A percentile compares a stretch with the other conserved stretches of the same genome.
Evolutionary conservation across 2,888 invertebrate genomes (phyloP).

Genomic region (Thyatira batis): DNA sequence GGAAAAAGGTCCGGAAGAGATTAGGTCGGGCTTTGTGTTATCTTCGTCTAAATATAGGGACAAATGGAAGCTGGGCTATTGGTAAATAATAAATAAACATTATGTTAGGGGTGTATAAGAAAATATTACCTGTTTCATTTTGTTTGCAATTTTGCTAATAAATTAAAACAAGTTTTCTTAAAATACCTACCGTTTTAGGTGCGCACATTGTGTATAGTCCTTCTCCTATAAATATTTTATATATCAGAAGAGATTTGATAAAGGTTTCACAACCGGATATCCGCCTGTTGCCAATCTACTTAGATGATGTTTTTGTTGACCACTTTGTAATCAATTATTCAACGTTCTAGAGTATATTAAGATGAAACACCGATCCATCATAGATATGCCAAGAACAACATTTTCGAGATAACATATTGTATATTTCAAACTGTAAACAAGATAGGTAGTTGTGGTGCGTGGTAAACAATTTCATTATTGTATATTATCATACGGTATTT

Average conservation of each 20-base stretch:
- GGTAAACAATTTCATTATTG: conserved; percentile 34
- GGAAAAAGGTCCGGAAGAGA: not conserved
- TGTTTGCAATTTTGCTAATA: not conserved
- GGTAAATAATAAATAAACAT: not conserved
- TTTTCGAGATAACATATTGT: not conserved
- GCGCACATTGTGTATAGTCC: too few species aligned
- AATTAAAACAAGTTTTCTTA: too few species aligned
- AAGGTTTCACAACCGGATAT: too few species aligned
- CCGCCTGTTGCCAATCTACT: too few species aligned
- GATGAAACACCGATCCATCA: too few species aligned
- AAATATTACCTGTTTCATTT: not conserved
- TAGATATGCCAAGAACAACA: too few species aligned
- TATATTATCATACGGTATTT: conserved; percentile 32
- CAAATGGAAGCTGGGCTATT: not conserved
- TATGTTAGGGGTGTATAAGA: not conserved
- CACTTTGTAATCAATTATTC: not conserved
- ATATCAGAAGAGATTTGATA: too few species aligned
- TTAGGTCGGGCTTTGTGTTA: not conserved
- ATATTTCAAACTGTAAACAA: not conserved
- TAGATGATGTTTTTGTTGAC: not conserved
- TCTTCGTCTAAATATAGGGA: not conserved
- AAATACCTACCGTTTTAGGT: too few species aligned
- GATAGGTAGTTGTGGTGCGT: not conserved
- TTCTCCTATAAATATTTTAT: too few species aligned
- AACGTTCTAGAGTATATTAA: too few species aligned